Conservation (phyloP, 2,797 vertebrate genomes). For the Oryzias dopingdopingensis region DNA sequence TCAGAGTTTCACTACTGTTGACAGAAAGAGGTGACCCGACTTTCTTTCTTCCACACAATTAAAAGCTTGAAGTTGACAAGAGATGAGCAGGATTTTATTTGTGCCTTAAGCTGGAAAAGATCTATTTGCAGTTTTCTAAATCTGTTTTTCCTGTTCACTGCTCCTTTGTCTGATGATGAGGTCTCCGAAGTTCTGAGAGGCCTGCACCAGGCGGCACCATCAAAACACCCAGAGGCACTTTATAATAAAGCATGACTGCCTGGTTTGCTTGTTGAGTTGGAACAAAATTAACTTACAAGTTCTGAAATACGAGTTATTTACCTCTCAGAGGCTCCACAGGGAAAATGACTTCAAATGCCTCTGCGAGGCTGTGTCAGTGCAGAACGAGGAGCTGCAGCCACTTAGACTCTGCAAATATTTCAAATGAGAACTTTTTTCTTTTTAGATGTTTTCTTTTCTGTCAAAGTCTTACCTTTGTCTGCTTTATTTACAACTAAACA, state of each 20-base stretch:
- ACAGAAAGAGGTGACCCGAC: conserved; percentile 30
- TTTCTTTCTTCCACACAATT: conserved; percentile 19
- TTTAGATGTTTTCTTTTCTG: conserved; percentile 10
- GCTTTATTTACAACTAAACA: conserved; percentile 19
- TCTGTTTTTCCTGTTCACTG: conserved; percentile 21
- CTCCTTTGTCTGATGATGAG: conserved; percentile 41
- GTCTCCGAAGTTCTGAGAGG: conserved; percentile 8
- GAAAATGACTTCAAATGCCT: conserved; percentile 35
- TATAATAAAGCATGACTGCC: conserved; percentile 33
- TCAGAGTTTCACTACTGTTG: background rate
- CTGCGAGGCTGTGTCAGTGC: conserved; percentile 34
- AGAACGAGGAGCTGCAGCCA: conserved; percentile 20
- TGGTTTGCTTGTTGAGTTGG: conserved; percentile 13
- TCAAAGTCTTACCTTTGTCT: conserved; percentile 13
- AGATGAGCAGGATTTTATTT: conserved; percentile 35
- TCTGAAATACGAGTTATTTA: conserved; percentile 38
- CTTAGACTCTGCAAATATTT: conserved; percentile 22
- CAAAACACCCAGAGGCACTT: conserved; percentile 25
- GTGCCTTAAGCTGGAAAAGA: conserved; percentile 23
- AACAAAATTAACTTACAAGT: conserved; percentile 46
- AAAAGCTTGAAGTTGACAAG: conserved; percentile 17
- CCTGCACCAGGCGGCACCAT: conserved; percentile 9
- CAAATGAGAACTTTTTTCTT: conserved; percentile 14
- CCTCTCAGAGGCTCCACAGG: conserved; percentile 16
- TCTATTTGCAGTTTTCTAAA: conserved; percentile 25